Conservation (phyloP, 2,888 invertebrate species). For the Perithous albicinctus region DNA sequence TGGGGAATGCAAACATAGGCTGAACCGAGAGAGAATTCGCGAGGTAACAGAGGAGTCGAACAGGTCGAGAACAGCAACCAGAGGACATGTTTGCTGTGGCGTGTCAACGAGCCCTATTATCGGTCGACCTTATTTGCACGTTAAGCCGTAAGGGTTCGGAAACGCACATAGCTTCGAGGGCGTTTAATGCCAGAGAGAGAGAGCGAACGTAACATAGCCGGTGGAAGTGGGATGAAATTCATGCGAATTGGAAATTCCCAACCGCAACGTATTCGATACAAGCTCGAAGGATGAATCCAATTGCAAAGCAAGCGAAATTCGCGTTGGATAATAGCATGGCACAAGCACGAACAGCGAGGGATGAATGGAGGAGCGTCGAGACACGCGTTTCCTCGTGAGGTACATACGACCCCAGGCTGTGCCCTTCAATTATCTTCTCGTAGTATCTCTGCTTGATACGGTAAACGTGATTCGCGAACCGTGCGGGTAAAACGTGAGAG, state of each 20-base stretch:
- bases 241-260: constrained; percentile 27
- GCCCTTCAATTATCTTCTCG: constrained; percentile 28
- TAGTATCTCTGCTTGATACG: constrained; percentile 25
- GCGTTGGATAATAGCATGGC: constrained; percentile 13
- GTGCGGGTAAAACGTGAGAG: constrained; percentile 24
- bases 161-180: constrained; percentile 15
- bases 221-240: neutral
- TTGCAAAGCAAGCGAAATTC: constrained; percentile 1
- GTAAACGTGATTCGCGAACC: constrained; percentile 19
- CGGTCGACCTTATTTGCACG: constrained; percentile 74
- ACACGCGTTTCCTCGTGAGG: constrained; percentile 4
- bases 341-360: neutral
- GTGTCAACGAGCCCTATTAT: constrained; percentile 76
- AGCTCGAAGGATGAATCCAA: constrained; percentile 26
- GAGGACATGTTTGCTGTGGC: constrained; percentile 67
- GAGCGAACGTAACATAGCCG: neutral
- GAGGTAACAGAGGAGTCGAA: constrained; percentile 26
- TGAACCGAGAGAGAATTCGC: neutral
- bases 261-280: constrained; percentile 20
- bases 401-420: neutral
- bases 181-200: constrained; percentile 1
- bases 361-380: constrained; percentile 26
- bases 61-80: constrained; percentile 13
- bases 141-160: constrained; percentile 62
- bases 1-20: constrained; percentile 34